Percentiles rank a stretch among this genome's conserved stretches.
phyloP scores from a whole-genome alignment of 2,888 invertebrate species.

The Calliphora vomitoria region DNA sequence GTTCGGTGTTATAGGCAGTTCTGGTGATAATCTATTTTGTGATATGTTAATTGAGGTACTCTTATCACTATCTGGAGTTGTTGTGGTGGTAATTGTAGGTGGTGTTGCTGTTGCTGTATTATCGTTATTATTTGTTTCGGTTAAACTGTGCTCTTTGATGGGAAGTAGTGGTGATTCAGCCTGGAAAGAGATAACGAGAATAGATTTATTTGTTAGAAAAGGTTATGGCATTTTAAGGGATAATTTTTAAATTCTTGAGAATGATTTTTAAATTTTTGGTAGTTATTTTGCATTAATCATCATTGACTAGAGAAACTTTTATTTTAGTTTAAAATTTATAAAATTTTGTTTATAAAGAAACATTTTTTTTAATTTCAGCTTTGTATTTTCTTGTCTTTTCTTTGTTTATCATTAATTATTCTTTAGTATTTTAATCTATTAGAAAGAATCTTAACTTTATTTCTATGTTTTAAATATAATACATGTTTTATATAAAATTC shows the following conservation, averaged over 20 bases:
- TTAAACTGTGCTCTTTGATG: constrained; percentile 76
- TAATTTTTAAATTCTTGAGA: no score
- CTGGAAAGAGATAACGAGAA: constrained; percentile 75
- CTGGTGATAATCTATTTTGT: constrained; percentile 71
- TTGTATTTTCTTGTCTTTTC: background rate
- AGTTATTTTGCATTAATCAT: no score
- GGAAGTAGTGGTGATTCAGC: constrained; percentile 83
- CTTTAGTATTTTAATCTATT: background rate
- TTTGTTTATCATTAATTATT: constrained; percentile 2
- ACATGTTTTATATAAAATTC: background rate
- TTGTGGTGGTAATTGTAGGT: constrained; percentile 57
- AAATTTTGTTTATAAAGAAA: no score
- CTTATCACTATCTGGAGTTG: constrained; percentile 59
- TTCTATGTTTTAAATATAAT: background rate
- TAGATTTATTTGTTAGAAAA: background rate
- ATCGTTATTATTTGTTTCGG: constrained; percentile 71
- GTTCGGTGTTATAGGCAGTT: constrained; percentile 60
- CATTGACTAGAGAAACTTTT: no score
- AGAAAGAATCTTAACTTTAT: no score
- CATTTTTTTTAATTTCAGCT: no score
- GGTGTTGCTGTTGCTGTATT: constrained; percentile 71
- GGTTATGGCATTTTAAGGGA: no score
- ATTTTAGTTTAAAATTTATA: no score
- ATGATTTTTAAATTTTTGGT: no score
- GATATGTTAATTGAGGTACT: constrained; percentile 79